Evolutionary conservation across 2,113 vertebrate genomes (phyloP).

Genomic region (Xerus inauris): DNA sequence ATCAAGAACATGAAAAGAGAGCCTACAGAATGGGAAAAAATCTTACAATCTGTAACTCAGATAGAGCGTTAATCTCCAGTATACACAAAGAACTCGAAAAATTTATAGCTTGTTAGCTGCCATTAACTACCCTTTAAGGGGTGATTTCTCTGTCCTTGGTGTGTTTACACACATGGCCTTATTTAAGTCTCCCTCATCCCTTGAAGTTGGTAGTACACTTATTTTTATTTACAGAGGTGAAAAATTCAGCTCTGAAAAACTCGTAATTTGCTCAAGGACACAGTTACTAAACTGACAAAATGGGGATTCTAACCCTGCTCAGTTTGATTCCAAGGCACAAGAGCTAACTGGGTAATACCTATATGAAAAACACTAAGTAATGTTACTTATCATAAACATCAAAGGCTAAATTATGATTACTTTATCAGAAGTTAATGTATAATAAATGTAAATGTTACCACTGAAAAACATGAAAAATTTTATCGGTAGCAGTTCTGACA

Average conservation of each 20-base stretch:
- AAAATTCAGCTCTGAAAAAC: neutral
- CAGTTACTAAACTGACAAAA: neutral
- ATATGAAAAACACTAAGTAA: conserved; percentile 19
- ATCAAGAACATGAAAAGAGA: no score
- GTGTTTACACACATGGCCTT: neutral
- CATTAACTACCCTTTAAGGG: neutral
- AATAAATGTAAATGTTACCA: neutral
- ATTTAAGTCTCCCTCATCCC: neutral
- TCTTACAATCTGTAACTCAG: no score
- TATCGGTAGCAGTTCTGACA: no score
- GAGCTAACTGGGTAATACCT: neutral
- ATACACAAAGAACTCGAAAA: no score
- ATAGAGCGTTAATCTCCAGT: no score
- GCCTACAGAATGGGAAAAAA: no score
- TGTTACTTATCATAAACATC: neutral
- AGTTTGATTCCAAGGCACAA: neutral
- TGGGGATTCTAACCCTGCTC: neutral
- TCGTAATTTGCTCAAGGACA: neutral
- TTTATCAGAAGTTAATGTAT: neutral
- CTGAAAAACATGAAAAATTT: no score
- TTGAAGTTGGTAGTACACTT: neutral
- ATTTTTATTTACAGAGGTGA: neutral
- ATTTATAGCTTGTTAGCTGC: neutral
- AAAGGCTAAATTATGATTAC: neutral
- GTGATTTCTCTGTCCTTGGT: neutral